phyloP scores from a whole-genome alignment of 2,113 vertebrate genomes.

The Riparia riparia region DNA sequence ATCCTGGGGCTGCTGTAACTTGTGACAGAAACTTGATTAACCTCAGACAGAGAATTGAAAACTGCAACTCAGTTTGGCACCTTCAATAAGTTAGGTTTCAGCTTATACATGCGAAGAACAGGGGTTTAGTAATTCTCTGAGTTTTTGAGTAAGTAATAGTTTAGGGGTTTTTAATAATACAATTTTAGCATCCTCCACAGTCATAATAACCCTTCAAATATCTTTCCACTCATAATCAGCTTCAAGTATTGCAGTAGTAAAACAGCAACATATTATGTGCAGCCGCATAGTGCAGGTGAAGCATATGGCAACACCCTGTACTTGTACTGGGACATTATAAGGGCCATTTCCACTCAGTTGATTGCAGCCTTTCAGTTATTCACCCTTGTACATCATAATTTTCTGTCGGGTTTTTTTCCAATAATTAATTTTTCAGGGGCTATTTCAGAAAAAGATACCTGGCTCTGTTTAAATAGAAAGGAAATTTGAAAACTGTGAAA shows the following conservation, averaged over 20 bases:
- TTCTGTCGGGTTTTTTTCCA: neutral
- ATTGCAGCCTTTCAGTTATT: neutral
- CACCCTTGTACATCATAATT: neutral
- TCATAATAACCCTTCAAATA: neutral
- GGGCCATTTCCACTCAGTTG: neutral
- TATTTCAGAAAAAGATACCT: neutral
- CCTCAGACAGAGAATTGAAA: neutral
- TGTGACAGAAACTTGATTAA: neutral
- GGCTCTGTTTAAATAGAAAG: neutral
- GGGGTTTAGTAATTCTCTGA: neutral
- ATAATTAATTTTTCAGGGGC: neutral
- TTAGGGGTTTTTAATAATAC: neutral
- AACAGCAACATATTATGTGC: neutral
- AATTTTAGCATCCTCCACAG: neutral
- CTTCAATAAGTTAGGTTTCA: neutral
- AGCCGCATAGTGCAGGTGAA: neutral
- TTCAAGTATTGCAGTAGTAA: neutral
- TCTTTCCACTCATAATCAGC: neutral
- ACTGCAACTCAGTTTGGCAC: neutral
- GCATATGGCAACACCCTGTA: neutral
- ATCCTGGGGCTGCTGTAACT: neutral
- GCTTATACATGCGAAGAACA: neutral
- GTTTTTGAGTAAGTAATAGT: neutral
- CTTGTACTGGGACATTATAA: neutral
- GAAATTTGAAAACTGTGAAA: neutral